phyloP scores from a whole-genome alignment of 1,140 invertebrate species.

The Dendrolimus punctatus region DNA sequence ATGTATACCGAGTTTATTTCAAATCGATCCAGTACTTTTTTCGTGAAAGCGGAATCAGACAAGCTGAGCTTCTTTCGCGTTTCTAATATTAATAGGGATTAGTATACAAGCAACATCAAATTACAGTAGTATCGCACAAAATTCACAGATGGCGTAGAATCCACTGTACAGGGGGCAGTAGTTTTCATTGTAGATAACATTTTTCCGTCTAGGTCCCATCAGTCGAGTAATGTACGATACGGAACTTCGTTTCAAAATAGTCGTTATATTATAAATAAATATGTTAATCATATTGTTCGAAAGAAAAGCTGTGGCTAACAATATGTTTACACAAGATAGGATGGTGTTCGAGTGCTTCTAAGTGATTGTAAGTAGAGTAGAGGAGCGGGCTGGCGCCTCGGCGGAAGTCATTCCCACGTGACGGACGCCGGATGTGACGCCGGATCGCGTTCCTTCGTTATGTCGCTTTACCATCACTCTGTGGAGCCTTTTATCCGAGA shows the following conservation, averaged over 20 bases:
- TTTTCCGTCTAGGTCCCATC: no score
- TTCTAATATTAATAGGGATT: no score
- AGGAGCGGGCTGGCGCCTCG: constrained; percentile 49
- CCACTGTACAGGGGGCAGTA: no score
- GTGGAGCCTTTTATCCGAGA: constrained; percentile 33
- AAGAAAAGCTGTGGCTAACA: constrained; percentile 2
- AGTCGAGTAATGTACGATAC: no score
- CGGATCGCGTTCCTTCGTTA: constrained; percentile 56
- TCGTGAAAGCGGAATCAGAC: no score
- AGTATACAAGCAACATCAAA: no score
- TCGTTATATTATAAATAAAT: background rate
- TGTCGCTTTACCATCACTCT: constrained; percentile 29
- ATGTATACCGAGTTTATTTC: no score
- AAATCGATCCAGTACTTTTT: no score
- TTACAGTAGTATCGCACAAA: no score
- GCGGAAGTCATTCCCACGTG: constrained; percentile 65
- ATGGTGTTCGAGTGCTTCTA: constrained; percentile 35
- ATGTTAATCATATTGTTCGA: constrained; percentile 2
- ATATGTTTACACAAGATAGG: constrained; percentile 33
- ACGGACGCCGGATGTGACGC: constrained; percentile 61
- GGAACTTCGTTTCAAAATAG: background rate
- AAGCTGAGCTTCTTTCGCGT: no score
- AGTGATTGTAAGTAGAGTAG: constrained; percentile 66
- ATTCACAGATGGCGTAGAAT: no score
- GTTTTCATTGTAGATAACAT: no score